Evolutionary conservation across 2,113 vertebrate species (phyloP), one percentile per base, ranked within the genome.

Genomic region (Sciurus niger): DNA sequence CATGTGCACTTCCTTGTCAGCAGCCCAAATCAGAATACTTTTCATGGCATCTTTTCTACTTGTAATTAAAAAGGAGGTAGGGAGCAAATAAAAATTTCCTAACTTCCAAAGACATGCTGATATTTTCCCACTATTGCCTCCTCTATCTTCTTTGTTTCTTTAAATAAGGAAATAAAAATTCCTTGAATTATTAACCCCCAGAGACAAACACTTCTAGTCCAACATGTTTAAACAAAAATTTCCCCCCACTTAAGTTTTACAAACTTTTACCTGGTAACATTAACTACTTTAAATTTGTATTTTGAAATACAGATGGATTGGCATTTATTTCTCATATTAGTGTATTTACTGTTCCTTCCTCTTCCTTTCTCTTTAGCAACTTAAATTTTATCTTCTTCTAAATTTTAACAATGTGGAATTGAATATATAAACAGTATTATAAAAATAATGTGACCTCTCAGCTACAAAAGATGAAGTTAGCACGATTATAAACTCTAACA

Each of bases 301-400:
- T 90, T 77, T 93, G 30, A 90, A 96, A 93, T 70, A 73, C 40
- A 93, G 73, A 83, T 65, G 40, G 25, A 25, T 93, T 89, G 72
- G 78, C 84, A 94, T 85, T 94, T 80, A 55, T 58, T 80, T 86
- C 68, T 87, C 74, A 90, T 83, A 95, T 83, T 72, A 93, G 37
- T 70, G 40, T 78, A 74, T 84, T 92, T 89, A 86, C 53, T 72
- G 2, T 90, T 90, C 51, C 46, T 93, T 89, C 43, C 22, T 46
- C 70, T 78, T 93, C 67, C 68, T 32, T 10, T 84, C 43, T 20
- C 22, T 95, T 60, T 37, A 78, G 40, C 76, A 93, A 94, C n/a
- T 68, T 65, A 32, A 40, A 93, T 90, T 93, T 92, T 83, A 77
- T 55, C 68, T 90, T 94, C 51, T 97, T 78, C 40, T 82, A 80